Evolutionary conservation across 2,888 invertebrate species (phyloP).

Genomic region (Priocnemis perturbator): DNA sequence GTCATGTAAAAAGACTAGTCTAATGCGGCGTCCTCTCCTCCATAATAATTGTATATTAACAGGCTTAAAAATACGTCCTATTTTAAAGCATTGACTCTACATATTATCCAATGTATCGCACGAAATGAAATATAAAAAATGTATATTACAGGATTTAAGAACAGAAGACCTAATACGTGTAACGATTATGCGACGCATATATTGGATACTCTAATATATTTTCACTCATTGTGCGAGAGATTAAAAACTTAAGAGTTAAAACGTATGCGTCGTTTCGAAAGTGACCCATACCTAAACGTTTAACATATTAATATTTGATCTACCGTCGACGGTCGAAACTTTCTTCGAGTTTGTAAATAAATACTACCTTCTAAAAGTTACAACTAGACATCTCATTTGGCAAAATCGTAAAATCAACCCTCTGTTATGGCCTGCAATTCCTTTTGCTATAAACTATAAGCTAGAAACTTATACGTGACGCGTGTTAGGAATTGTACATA

Average conservation of each 20-base stretch:
- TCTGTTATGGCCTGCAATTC: no score
- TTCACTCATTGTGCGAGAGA: constrained; percentile 32
- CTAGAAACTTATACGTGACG: not conserved
- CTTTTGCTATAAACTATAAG: not conserved
- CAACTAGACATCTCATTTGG: no score
- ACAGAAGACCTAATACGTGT: constrained; percentile 24
- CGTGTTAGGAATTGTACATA: no score
- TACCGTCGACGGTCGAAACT: no score
- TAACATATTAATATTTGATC: no score
- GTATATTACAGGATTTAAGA: constrained; percentile 23
- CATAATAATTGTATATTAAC: no score
- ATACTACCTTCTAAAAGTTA: no score
- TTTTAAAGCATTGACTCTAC: constrained; percentile 24
- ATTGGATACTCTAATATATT: constrained; percentile 27
- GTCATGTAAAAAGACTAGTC: constrained; percentile 57
- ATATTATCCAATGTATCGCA: constrained; percentile 13
- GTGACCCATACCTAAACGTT: not conserved
- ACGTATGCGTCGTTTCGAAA: constrained; percentile 1
- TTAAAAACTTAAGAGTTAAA: constrained; percentile 5
- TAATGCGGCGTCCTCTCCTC: constrained; percentile 45
- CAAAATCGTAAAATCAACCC: no score
- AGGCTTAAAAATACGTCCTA: constrained; percentile 22
- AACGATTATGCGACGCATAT: constrained; percentile 24
- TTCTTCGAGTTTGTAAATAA: no score
- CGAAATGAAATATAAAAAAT: constrained; percentile 34